Percentiles rank a stretch among this genome's conserved stretches.
Conservation (phyloP, 1,140 invertebrate genomes). For the Microplitis demolitor region DNA sequence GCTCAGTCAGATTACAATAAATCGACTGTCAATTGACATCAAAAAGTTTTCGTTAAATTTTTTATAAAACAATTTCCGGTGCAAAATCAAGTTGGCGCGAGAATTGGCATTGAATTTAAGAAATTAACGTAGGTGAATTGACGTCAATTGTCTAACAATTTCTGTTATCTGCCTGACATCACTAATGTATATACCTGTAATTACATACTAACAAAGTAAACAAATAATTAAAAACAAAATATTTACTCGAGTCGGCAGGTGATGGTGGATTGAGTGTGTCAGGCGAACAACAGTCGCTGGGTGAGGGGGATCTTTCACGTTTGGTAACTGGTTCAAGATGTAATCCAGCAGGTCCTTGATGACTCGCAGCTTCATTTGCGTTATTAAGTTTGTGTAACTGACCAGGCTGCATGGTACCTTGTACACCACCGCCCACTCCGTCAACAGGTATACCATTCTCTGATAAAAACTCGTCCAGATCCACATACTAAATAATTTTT, state of each 20-base stretch:
- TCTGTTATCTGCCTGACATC: too few species aligned
- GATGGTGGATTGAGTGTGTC: constrained; percentile 85
- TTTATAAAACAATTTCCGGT: too few species aligned
- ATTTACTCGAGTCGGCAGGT: constrained; percentile 84
- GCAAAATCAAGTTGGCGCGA: too few species aligned
- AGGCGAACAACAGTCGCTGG: constrained; percentile 83
- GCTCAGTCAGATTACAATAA: too few species aligned
- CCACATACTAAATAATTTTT: constrained; percentile 79
- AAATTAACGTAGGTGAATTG: too few species aligned
- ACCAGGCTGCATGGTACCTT: constrained; percentile 53
- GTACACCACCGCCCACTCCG: constrained; percentile 67
- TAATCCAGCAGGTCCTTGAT: constrained; percentile 54
- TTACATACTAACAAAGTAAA: not conserved
- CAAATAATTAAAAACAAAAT: not conserved
- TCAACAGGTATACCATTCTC: constrained; percentile 90
- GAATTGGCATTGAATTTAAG: too few species aligned
- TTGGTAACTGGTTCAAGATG: constrained; percentile 64
- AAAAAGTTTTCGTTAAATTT: too few species aligned
- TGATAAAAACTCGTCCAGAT: constrained; percentile 93
- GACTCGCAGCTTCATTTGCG: constrained; percentile 46
- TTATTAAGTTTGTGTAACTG: constrained; percentile 51
- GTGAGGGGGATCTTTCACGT: constrained; percentile 80
- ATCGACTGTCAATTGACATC: too few species aligned
- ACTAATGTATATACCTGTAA: too few species aligned
- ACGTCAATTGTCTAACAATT: too few species aligned